Evolutionary conservation across 1,140 invertebrate species (phyloP), one percentile per base, ranked within the genome.

Genomic region (Habropoda laboriosa): DNA sequence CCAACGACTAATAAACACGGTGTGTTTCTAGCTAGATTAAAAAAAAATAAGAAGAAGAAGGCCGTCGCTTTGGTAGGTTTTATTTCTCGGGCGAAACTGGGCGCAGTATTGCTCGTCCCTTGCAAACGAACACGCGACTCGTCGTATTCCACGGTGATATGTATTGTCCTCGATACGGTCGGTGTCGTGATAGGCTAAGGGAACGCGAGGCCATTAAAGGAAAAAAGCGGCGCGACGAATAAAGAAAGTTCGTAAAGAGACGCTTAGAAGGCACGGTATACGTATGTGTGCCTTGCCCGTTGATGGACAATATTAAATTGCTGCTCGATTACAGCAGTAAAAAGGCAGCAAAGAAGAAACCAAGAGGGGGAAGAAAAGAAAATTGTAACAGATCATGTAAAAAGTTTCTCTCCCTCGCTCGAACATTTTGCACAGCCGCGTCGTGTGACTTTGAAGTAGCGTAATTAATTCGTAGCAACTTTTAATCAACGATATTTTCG

Each of bases 1-100:
- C 10, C 4, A 40, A 45, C 49, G 73, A 32, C 32, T 67, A 67
- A 76, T 76, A 67, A 76, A 75, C 18, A 32, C 21, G 38, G 1
- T 18, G 38, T 24, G 16, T 30, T 27, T 40, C 27, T n/a, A 6
- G 13, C 13, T 24, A 67, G 38, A 76, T 76, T 32, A 53, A 51
- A 68, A 68, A 35, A 68, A 45, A 64, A 64, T 13, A 1, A 38
- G 21, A 13, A 67, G 45, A 67, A 32, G 32, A 67, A 35, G 40
- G 18, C 0, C 6, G 49, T 12, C 6, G 47, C 38, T 67, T 55
- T 35, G 30, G 40, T 13, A 32, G 40, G 55, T n/a, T 27, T 49
- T 67, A 57, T 76, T 67, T 42, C 38, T 67, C 45, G 3, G 3
- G n/a, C 32, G 73, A 57, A 67, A 57, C 21, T 35, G 42, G 7